Evolutionary conservation across 1,140 invertebrate genomes (phyloP).

Genomic region (Tachypleus tridentatus): DNA sequence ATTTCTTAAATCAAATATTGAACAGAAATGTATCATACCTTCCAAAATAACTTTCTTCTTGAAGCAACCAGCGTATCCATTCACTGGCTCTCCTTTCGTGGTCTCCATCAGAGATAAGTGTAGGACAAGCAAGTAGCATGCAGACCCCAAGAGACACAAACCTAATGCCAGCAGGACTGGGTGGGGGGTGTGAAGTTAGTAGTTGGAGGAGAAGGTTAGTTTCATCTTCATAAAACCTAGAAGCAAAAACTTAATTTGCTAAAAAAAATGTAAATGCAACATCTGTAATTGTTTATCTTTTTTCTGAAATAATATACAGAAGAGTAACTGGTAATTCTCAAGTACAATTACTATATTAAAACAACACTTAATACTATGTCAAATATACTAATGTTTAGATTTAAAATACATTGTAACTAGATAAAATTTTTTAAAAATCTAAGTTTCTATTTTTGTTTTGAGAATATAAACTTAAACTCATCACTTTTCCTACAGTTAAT

Average conservation of each 20-base stretch:
- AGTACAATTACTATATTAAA: too few relatives aligned
- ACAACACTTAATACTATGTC: too few relatives aligned
- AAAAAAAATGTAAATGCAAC: too few relatives aligned
- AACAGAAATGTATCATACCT: constrained; percentile 28
- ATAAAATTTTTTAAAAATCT: too few relatives aligned
- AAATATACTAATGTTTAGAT: too few relatives aligned
- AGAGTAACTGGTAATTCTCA: too few relatives aligned
- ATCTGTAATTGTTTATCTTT: too few relatives aligned
- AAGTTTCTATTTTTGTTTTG: too few relatives aligned
- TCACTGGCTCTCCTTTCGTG: constrained; percentile 81
- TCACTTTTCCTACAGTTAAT: too few relatives aligned
- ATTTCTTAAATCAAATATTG: not conserved
- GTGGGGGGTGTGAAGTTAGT: constrained; percentile 78
- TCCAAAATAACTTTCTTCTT: constrained; percentile 64
- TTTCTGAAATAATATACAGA: too few relatives aligned
- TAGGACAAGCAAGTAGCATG: constrained; percentile 88
- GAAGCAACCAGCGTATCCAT: constrained; percentile 87
- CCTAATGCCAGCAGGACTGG: constrained; percentile 72
- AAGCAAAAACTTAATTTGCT: not conserved
- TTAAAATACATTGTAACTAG: too few relatives aligned
- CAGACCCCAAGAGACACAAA: constrained; percentile 88
- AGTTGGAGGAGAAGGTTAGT: constrained; percentile 66
- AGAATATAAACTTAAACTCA: too few relatives aligned
- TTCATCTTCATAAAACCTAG: constrained; percentile 77
- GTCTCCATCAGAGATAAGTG: constrained; percentile 58